Percentiles rank a stretch among this genome's conserved stretches.
Evolutionary conservation across 2,888 invertebrate species (phyloP).

Genomic region (Zelleria hepariella): DNA sequence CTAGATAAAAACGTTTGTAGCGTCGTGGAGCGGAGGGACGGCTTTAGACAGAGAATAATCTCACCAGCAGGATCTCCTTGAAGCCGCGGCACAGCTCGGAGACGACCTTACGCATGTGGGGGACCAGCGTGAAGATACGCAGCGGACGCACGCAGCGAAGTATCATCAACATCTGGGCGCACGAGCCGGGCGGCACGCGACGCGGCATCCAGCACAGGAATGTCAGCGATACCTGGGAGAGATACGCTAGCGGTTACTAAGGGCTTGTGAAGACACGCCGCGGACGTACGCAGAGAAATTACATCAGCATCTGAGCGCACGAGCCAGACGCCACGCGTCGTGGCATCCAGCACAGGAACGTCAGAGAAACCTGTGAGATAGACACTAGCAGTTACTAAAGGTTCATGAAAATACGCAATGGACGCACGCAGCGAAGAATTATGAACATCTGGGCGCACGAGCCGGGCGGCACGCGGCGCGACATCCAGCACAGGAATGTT

Average conservation of each 20-base stretch:
- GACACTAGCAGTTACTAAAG: not conserved
- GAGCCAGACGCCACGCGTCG: conserved; percentile 92
- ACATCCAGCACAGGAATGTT: conserved; percentile 98
- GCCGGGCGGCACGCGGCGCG: conserved; percentile 90
- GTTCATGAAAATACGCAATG: conserved; percentile 97
- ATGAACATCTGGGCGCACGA: conserved; percentile 95
- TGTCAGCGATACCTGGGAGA: conserved; percentile 86
- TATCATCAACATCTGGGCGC: conserved; percentile 96
- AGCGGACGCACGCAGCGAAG: conserved; percentile 95
- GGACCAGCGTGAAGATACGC: conserved; percentile 97
- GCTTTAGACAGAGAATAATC: too few relatives aligned
- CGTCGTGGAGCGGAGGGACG: too few relatives aligned
- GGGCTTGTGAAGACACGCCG: conserved; percentile 98
- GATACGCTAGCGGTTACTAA: not conserved
- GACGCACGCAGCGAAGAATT: conserved; percentile 96
- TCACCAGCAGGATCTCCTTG: conserved; percentile 96
- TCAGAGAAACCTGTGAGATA: conserved; percentile 83
- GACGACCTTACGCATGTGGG: conserved; percentile 99
- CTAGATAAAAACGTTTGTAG: too few relatives aligned
- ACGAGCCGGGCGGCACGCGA: conserved; percentile 92
- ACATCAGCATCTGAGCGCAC: conserved; percentile 94
- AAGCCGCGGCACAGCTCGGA: conserved; percentile 98
- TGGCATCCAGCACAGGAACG: conserved; percentile 98
- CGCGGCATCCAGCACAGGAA: conserved; percentile 98
- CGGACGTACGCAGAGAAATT: conserved; percentile 95